Base-by-base conservation (phyloP, 2,113 vertebrate genomes). In the Cyanoliseus patagonus region DNA sequence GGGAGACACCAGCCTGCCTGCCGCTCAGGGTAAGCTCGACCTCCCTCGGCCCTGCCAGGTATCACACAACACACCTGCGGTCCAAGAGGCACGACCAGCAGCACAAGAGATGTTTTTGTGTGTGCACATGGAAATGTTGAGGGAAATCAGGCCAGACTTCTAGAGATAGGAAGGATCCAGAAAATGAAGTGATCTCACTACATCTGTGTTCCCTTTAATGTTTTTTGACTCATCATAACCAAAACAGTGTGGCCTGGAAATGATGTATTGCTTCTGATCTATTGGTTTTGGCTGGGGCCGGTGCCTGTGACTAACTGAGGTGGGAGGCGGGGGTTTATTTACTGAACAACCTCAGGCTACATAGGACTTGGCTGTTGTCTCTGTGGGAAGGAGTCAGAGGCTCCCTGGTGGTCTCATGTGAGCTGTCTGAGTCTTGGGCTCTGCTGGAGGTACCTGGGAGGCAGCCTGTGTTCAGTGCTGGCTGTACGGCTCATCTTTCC, bases 291-390 rank as follows among this genome's bases (percentile, higher is more conserved):
- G 88, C 90, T 37, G 18, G 23, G 28, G 52, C 77, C 37, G 10
- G 41, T 84, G 92, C 68, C 90, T 93, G 42, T 75, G 76, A 67
- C 37, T 81, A 74, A 80, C 84, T 89, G 81, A 72, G 70, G 52
- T 96, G 78, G 78, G 83, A 95, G 87, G 70, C 80, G 49, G 86
- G 85, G 20, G 73, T 46, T 93, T 96, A 83, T 95, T 88, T 96
- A 82, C 77, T 61, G 77, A 84, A 68, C 12, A 82, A 69, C 86
- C 52, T 67, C 3, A 1, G 42, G 63, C 51, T 83, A 18, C 55
- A 90, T 80, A 39, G 20, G 52, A 68, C 68, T 95, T 93, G 79
- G 88, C 79, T 1, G 30, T 68, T 5, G 3, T 35, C 14, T 64
- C 51, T 12, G 24, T 82, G 81, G 62, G 72, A 93, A 69, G 69